Evolutionary conservation across 2,888 invertebrate genomes (phyloP).

Genomic region (Dryocosmus kuriphilus): DNA sequence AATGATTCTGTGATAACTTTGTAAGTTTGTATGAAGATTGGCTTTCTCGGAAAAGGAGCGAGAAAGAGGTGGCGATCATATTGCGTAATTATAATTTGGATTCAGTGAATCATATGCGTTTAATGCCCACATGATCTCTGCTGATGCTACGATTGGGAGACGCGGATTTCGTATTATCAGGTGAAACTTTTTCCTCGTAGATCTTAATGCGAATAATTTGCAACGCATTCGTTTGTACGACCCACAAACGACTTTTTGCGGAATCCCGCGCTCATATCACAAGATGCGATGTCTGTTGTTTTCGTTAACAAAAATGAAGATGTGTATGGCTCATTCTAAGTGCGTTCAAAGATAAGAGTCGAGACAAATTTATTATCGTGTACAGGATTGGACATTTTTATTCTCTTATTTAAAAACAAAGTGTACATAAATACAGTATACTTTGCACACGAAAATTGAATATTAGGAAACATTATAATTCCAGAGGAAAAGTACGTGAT

Average conservation of each 20-base stretch:
- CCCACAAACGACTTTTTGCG: not conserved
- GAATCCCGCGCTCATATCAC: not conserved
- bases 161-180: constrained; percentile 8
- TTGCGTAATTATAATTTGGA: constrained; percentile 27
- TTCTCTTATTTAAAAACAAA: not conserved
- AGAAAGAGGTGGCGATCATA: not conserved
- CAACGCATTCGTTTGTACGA: not conserved
- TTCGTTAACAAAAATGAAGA: constrained; percentile 4
- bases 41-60: constrained; percentile 7
- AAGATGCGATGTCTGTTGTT: not conserved
- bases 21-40: constrained; percentile 11
- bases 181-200: constrained; percentile 14
- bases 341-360: not conserved
- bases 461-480: not conserved
- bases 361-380: not conserved
- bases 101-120: constrained; percentile 28
- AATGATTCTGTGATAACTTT: constrained; percentile 25
- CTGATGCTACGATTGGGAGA: not conserved
- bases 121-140: not conserved
- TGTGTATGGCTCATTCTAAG: not conserved
- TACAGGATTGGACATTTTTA: constrained; percentile 5
- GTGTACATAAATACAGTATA: not conserved
- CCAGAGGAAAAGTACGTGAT: not conserved
- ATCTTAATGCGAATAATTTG: not conserved
- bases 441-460: not conserved